Conservation (phyloP, 2,113 vertebrate genomes). For the Lynx canadensis region DNA sequence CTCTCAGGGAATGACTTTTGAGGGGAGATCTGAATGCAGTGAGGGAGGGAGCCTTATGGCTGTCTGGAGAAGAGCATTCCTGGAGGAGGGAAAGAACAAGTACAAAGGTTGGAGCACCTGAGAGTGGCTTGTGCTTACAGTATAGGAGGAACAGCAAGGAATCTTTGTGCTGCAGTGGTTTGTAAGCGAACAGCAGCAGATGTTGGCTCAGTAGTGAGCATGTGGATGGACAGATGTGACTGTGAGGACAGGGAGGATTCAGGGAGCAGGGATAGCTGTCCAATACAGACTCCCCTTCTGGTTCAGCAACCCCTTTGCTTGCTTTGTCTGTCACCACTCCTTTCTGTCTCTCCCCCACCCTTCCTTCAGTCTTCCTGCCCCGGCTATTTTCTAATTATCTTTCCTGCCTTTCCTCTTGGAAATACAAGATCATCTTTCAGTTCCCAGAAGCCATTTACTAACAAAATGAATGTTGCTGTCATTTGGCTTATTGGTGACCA, state of each 20-base stretch:
- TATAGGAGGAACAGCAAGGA: not conserved
- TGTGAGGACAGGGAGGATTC: no score
- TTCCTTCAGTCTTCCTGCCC: not conserved
- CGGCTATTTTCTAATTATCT: not conserved
- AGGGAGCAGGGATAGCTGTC: not conserved
- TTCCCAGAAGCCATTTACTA: slow-evolving; percentile 4
- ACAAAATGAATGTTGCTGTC: slow-evolving; percentile 16
- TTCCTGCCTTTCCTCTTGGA: not conserved
- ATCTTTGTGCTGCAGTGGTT: not conserved
- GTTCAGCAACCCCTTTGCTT: not conserved
- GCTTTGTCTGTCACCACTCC: not conserved
- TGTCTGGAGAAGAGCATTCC: not conserved
- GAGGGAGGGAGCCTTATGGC: not conserved
- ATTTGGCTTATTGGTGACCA: not conserved
- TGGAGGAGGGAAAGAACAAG: not conserved
- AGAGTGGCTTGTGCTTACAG: not conserved
- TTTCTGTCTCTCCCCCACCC: not conserved
- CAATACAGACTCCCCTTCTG: not conserved
- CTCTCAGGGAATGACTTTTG: not conserved
- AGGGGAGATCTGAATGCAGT: not conserved
- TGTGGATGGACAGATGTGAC: fast-evolving
- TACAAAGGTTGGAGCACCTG: not conserved
- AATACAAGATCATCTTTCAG: not conserved
- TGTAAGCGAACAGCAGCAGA: not conserved
- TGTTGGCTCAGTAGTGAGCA: fast-evolving